Conservation (phyloP, 2,888 invertebrate species). For the Agrenia bidenticulata region DNA sequence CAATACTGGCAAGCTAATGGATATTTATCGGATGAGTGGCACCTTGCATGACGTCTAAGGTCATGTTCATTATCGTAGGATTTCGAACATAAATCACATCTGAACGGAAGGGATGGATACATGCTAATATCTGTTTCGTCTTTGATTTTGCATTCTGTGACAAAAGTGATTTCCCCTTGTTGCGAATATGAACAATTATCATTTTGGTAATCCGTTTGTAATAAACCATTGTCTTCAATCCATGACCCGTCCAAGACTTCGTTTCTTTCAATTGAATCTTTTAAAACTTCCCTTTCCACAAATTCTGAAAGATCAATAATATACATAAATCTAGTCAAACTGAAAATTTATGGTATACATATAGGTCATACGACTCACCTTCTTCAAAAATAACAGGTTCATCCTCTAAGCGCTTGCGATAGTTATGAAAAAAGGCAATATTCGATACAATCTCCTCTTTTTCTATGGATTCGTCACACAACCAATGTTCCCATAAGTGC, state of each 20-base stretch:
- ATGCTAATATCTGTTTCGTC: too few relatives aligned
- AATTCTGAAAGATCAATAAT: too few relatives aligned
- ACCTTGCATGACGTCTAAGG: slow-evolving; percentile 33
- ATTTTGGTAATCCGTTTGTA: too few relatives aligned
- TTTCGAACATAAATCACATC: slow-evolving; percentile 34
- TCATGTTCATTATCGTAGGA: slow-evolving; percentile 36
- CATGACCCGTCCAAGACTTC: too few relatives aligned
- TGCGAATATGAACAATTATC: too few relatives aligned
- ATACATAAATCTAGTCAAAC: too few relatives aligned
- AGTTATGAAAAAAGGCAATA: slow-evolving; percentile 32
- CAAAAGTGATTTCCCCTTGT: too few relatives aligned
- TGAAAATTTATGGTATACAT: too few relatives aligned
- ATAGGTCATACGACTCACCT: background rate
- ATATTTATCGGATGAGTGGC: slow-evolving; percentile 24
- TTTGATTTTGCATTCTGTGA: too few relatives aligned
- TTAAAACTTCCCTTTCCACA: too few relatives aligned
- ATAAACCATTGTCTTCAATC: too few relatives aligned
- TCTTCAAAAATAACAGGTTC: slow-evolving; percentile 11
- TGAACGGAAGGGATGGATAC: slow-evolving; percentile 26
- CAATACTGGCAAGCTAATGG: slow-evolving; percentile 50
- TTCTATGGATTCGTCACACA: slow-evolving; percentile 34
- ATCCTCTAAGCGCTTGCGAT: slow-evolving; percentile 8
- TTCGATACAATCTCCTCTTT: slow-evolving; percentile 29
- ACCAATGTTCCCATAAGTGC: slow-evolving; percentile 37
- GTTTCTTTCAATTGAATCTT: too few relatives aligned